Percentiles rank a stretch among this genome's conserved stretches.
Evolutionary conservation across 2,113 vertebrate genomes (phyloP).

Genomic region (Corythoichthys haematopterus): DNA sequence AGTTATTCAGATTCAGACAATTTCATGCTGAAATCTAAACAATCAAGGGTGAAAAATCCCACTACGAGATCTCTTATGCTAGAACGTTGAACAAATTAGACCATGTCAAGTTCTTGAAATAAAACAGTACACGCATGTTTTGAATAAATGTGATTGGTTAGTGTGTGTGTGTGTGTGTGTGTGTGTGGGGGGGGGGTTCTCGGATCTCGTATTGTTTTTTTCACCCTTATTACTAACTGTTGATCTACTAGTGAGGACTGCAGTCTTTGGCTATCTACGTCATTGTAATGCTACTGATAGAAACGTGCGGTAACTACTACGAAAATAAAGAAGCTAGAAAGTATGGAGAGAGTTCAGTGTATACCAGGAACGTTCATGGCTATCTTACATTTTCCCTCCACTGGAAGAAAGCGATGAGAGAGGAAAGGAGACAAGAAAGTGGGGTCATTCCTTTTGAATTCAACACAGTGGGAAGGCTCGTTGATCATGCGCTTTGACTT

Average conservation of each 20-base stretch:
- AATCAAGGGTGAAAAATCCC: conserved; percentile 65
- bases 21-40: conserved; percentile 62
- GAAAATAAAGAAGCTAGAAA: conserved; percentile 55
- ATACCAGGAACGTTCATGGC: conserved; percentile 65
- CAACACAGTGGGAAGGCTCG: conserved; percentile 61
- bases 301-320: conserved; percentile 65
- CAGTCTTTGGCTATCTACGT: conserved; percentile 62
- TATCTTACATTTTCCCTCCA: conserved; percentile 74
- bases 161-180: conserved; percentile 9
- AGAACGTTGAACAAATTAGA: conserved; percentile 45
- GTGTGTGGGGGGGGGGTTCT: background rate
- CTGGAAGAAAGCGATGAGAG: conserved; percentile 70
- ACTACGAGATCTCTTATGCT: conserved; percentile 51
- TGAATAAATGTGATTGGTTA: background rate
- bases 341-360: conserved; percentile 64
- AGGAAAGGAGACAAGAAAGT: conserved; percentile 63
- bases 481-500: conserved; percentile 59
- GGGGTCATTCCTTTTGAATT: conserved; percentile 68
- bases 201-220: conserved; percentile 51
- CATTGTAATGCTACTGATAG: conserved; percentile 54
- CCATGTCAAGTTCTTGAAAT: background rate
- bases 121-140: background rate
- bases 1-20: conserved; percentile 58
- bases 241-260: conserved; percentile 59
- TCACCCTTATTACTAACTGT: conserved; percentile 53